Evolutionary conservation across 2,888 invertebrate genomes (phyloP), one percentile per base, ranked within the genome.

Genomic region (Synergus itoensis): DNA sequence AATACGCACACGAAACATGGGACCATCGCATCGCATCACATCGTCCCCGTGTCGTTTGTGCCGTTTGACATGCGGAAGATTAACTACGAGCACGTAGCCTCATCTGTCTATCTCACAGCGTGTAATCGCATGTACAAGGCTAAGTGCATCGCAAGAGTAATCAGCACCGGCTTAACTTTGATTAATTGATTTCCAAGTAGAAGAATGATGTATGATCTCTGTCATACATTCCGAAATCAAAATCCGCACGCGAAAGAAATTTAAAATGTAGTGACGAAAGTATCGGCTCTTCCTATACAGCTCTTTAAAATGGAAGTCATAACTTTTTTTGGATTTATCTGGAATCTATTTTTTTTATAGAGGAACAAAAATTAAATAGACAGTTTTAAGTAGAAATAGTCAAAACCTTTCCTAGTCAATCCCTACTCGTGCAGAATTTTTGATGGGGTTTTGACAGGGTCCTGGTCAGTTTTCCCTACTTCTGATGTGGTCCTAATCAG

Each of bases 81-180:
- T 89, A 91, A 91, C 88, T 88, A 87, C 89, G 84, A 80, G 82
- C 89, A 88, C 88, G 90, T 88, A 88, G 86, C 87, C 85, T 89
- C 91, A 89, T 90, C 88, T 86, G 90, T 91, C 90, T 88, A 91
- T 90, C 89, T 89, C 88, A 83, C 88, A 86, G 87, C 88, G 86
- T 90, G 90, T 90, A 91, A 91, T 91, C 90, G 87, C 89, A 87
- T 87, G 90, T 90, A 88, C 87, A 87, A 87, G 88, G 86, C 87
- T 89, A 89, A 90, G 89, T 90, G 90, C 89, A 89, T 88, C 87
- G 88, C 88, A 88, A 88, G 89, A 88, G 89, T 90, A 91, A 90
- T 91, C 90, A 90, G 87, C 89, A 84, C 86, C 83, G 84, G 84
- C 85, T 88, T 84, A 81, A 80, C 88, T 89, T 89, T 90, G 90